Evolutionary conservation across 1,140 invertebrate species (phyloP).

Genomic region (Hestina assimilis): DNA sequence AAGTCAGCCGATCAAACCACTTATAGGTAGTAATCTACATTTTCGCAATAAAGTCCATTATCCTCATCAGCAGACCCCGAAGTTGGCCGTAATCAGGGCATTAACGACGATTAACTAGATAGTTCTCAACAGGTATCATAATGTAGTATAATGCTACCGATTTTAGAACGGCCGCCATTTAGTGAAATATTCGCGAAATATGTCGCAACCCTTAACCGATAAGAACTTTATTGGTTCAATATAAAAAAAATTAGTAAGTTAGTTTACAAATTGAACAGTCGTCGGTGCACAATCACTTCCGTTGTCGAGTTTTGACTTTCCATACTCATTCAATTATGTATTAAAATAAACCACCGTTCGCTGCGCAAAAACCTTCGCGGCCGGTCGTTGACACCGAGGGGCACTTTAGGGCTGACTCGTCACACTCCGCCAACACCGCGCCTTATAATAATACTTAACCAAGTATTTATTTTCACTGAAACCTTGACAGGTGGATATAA

Average conservation of each 20-base stretch:
- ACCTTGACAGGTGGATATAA: slow-evolving; percentile 34
- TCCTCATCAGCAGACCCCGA: slow-evolving; percentile 19
- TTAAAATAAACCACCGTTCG: slow-evolving; percentile 72
- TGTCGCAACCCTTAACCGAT: slow-evolving; percentile 29
- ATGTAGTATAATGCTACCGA: slow-evolving; percentile 15
- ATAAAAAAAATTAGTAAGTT: slow-evolving; percentile 4
- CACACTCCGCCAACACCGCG: slow-evolving; percentile 59
- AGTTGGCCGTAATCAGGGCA: slow-evolving; percentile 29
- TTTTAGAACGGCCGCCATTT: slow-evolving; percentile 51
- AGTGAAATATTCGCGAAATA: slow-evolving; percentile 24
- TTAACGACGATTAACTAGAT: slow-evolving; percentile 34
- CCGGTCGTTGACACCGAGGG: slow-evolving; percentile 70
- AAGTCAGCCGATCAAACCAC: slow-evolving; percentile 14
- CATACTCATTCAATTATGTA: slow-evolving; percentile 69
- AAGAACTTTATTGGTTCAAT: not conserved
- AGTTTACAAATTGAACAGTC: slow-evolving; percentile 9
- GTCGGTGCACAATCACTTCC: slow-evolving; percentile 21
- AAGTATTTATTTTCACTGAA: slow-evolving; percentile 46
- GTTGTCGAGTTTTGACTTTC: slow-evolving; percentile 32
- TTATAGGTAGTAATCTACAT: slow-evolving; percentile 22
- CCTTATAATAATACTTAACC: slow-evolving; percentile 52
- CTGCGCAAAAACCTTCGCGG: slow-evolving; percentile 73
- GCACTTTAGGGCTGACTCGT: slow-evolving; percentile 74
- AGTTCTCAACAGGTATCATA: slow-evolving; percentile 11
- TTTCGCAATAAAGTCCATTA: slow-evolving; percentile 26